Evolutionary conservation across 2,113 vertebrate genomes (phyloP).

Genomic region (Stegostoma tigrinum): DNA sequence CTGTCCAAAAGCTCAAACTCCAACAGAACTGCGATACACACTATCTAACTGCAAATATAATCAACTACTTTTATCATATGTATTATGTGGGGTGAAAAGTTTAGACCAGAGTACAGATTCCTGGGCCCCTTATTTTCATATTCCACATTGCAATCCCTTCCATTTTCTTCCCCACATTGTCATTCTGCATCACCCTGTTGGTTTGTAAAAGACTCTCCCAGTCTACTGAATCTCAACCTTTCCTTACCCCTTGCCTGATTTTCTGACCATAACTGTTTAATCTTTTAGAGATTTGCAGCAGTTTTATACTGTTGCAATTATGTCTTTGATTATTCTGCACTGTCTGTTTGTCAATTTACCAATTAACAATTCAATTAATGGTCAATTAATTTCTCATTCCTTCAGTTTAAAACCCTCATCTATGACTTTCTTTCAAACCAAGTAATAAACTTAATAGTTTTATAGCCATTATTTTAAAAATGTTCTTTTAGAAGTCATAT

Average conservation of each 20-base stretch:
- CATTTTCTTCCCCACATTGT: background rate
- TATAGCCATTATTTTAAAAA: background rate
- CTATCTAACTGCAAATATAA: background rate
- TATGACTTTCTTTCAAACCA: too few species aligned
- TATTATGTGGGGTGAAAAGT: too few species aligned
- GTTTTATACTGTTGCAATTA: background rate
- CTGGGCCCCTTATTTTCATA: background rate
- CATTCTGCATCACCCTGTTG: background rate
- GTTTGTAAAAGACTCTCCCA: background rate
- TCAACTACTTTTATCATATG: background rate
- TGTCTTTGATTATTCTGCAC: too few species aligned
- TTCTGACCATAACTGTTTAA: background rate
- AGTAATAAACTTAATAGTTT: background rate
- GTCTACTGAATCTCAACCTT: background rate
- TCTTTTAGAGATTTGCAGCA: background rate
- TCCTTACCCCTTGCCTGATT: background rate
- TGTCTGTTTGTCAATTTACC: background rate
- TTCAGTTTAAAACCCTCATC: background rate
- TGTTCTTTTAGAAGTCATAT: background rate
- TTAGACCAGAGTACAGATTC: too few species aligned
- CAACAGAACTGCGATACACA: too few species aligned
- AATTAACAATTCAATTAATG: background rate
- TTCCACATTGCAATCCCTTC: background rate
- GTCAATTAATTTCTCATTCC: background rate
- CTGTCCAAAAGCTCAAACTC: too few species aligned